phyloP scores from a whole-genome alignment of 2,113 vertebrate genomes.

The Hippopotamus amphibius region DNA sequence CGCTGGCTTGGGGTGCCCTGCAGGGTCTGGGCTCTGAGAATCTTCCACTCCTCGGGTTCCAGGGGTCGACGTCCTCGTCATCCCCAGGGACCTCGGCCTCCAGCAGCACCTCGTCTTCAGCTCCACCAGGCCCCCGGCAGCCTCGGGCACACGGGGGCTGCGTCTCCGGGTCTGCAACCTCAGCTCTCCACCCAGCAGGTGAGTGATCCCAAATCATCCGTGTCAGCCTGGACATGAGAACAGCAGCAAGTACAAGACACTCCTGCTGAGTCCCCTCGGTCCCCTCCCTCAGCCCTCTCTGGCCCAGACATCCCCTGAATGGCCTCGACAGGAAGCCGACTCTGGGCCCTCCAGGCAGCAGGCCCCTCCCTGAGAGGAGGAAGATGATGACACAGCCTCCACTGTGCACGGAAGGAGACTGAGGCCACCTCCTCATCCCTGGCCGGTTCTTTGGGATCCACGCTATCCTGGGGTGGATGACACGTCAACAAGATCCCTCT shows the following conservation, averaged over 20 bases:
- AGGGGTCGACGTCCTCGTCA: constrained; percentile 93
- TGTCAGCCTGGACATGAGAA: constrained; percentile 89
- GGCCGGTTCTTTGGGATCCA: neutral
- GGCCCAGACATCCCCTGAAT: neutral
- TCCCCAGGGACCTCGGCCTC: constrained; percentile 90
- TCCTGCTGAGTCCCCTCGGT: constrained; percentile 87
- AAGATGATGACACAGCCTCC: neutral
- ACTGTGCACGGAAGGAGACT: neutral
- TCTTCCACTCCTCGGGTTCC: constrained; percentile 86
- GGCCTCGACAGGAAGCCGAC: neutral
- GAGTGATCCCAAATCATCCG: constrained; percentile 92
- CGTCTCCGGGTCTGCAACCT: constrained; percentile 93
- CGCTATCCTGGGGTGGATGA: neutral
- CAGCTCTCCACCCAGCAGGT: constrained; percentile 94
- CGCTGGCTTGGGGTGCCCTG: no score
- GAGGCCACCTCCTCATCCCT: no score
- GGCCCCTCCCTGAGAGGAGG: neutral
- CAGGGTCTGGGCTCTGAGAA: neutral
- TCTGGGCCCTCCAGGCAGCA: neutral
- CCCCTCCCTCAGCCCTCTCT: neutral
- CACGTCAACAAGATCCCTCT: neutral
- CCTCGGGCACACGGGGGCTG: constrained; percentile 93
- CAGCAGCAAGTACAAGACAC: constrained; percentile 96
- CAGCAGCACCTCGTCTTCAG: neutral
- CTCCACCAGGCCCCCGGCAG: neutral